Evolutionary conservation across 1,140 invertebrate species (phyloP), one percentile per base, ranked within the genome.

Genomic region (Dufourea novaeangliae): DNA sequence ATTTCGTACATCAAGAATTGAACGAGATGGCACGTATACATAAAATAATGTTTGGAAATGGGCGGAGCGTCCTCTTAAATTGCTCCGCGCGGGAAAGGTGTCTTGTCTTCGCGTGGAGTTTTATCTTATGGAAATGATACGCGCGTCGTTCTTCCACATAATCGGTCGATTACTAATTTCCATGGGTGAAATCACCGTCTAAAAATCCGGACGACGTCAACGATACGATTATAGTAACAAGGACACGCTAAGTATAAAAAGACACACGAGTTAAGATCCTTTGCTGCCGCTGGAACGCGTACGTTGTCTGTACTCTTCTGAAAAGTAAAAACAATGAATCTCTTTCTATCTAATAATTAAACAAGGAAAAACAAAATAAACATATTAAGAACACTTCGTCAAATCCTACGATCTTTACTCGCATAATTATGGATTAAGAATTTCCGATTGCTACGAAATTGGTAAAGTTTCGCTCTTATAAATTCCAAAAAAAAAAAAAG

Each of bases 151-250:
- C n/a, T n/a, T n/a, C 39, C 62, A 66, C 63, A 11, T 68, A 68
- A 44, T 75, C 27, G 52, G n/a, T 25, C 6, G 29, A 68, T 57
- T 68, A 66, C 17, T 67, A 67, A 74, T 74, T 68, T 54, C 52
- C 37, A 44, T 44, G 17, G 37, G 1, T 75, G 64, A 75, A 75
- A 68, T 75, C 72, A 75, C 29, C 72, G 63, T 68, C 41, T 57
- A 68, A 75, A 75, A 7, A 56, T 68, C 20, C 50, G 7, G 41
- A 25, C 37, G 50, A 68, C 52, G 64, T 68, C 52, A 68, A 75
- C 29, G 63, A 7, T 37, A 32, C 66, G 67, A 29, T 75, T 73
- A 63, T 50, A 50, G 22, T 63, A 17, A 32, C 72, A 54, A 68
- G 63, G 50, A 34, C 72, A 17, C 34, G 32, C n/a, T n/a, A 7